phyloP scores from a whole-genome alignment of 2,113 vertebrate species.

The Marmota flaviventris region DNA sequence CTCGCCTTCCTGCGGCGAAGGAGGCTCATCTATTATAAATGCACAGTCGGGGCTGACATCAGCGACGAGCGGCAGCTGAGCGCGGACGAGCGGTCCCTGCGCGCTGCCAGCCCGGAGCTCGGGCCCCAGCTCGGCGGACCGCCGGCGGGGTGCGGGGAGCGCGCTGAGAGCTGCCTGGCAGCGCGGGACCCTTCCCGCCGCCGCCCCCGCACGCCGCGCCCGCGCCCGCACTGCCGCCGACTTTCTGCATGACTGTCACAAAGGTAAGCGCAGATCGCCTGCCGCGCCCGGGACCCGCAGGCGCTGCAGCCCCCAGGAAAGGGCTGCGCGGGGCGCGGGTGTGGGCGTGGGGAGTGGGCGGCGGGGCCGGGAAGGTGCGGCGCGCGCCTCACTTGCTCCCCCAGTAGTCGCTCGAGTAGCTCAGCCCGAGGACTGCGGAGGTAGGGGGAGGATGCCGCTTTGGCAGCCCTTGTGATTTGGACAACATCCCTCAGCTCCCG shows the following conservation, averaged over 20 bases:
- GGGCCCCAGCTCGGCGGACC: conserved; percentile 31
- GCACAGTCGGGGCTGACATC: conserved; percentile 83
- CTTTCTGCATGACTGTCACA: conserved; percentile 96
- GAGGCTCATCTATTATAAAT: conserved; percentile 83
- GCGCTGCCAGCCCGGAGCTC: conserved; percentile 60
- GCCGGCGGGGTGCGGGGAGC: conserved; percentile 46
- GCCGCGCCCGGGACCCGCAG: not conserved
- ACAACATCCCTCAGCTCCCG: not conserved
- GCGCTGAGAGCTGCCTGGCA: not conserved
- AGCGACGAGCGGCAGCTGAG: conserved; percentile 67
- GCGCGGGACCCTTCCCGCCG: conserved; percentile 48
- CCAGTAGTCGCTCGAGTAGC: not conserved
- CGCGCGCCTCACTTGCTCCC: not conserved
- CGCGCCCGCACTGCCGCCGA: conserved; percentile 61
- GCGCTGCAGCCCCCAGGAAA: not conserved
- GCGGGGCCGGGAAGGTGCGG: not conserved
- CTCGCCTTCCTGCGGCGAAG: conserved; percentile 83
- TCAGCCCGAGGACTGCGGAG: conserved; percentile 1
- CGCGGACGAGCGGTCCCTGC: conserved; percentile 66
- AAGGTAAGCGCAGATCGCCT: conserved; percentile 90
- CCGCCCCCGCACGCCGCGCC: conserved; percentile 42
- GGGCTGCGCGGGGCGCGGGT: not conserved
- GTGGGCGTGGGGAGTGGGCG: conserved; percentile 21
- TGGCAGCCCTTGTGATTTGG: not conserved
- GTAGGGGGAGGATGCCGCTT: conserved; percentile 43